A percentile compares a stretch with the other conserved stretches of the same genome.
Evolutionary conservation across 1,140 invertebrate species (phyloP).

Genomic region (Drosophila lowei): DNA sequence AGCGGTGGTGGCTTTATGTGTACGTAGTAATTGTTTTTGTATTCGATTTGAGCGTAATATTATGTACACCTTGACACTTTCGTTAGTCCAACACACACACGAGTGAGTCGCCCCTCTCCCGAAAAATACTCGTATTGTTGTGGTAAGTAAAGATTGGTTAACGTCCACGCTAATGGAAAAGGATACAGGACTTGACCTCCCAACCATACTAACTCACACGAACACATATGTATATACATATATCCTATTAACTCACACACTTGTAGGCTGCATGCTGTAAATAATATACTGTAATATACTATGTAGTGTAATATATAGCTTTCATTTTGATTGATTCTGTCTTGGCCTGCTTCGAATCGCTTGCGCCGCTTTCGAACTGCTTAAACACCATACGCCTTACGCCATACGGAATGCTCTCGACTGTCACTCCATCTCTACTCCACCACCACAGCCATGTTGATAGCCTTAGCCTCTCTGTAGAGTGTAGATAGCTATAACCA

Average conservation of each 20-base stretch:
- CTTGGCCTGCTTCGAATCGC: slow-evolving; percentile 1
- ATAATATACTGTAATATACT: not conserved
- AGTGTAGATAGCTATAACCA: slow-evolving; percentile 17
- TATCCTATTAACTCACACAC: slow-evolving; percentile 1
- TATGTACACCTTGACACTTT: not conserved
- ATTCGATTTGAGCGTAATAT: slow-evolving; percentile 19
- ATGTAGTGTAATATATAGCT: slow-evolving; percentile 3
- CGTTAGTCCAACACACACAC: slow-evolving; percentile 15
- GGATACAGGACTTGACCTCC: slow-evolving; percentile 29
- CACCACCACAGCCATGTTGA: not conserved
- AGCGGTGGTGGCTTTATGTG: slow-evolving; percentile 43
- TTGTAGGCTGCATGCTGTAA: slow-evolving; percentile 30
- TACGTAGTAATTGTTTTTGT: slow-evolving; percentile 45
- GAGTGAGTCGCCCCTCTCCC: slow-evolving; percentile 8
- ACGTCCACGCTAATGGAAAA: slow-evolving; percentile 7
- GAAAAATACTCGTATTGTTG: no score
- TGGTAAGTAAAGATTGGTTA: slow-evolving; percentile 15
- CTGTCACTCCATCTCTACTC: no score
- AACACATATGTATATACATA: slow-evolving; percentile 3
- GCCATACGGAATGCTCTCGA: not conserved
- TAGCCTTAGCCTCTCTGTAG: not conserved
- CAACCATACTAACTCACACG: slow-evolving; percentile 22
- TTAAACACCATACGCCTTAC: not conserved
- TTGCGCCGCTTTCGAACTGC: slow-evolving; percentile 19
- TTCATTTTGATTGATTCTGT: slow-evolving; percentile 4